These are phyloP conservation scores for Carcinoscorpius rotundicauda DNA, from an alignment of 1,140 invertebrate genomes.

Conservation along the genomic window DNA sequence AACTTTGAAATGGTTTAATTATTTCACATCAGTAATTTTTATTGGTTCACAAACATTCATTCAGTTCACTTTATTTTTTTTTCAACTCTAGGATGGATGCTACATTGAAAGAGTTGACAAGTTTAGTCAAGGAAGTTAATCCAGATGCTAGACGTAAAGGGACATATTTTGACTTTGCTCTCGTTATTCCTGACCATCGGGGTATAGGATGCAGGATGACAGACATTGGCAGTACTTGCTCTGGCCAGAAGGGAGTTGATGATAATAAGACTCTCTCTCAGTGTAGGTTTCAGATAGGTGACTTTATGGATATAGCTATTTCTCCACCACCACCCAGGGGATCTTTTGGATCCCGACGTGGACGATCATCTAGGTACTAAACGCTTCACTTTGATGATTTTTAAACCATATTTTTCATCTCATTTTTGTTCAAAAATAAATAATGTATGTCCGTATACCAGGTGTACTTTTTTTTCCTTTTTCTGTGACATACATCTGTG, in stretches of 20 bases:
- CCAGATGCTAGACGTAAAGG: conserved; percentile 87
- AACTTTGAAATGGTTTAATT: no score
- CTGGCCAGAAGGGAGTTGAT: conserved; percentile 79
- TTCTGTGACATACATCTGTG: no score
- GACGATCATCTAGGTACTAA: no score
- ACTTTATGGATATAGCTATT: conserved; percentile 95
- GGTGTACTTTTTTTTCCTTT: no score
- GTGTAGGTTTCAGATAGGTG: conserved; percentile 76
- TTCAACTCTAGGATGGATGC: conserved; percentile 67
- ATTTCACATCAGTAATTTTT: no score
- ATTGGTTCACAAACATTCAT: no score
- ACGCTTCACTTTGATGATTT: no score
- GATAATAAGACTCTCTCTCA: conserved; percentile 80
- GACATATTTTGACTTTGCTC: conserved; percentile 95
- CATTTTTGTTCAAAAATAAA: no score
- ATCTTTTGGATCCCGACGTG: background rate
- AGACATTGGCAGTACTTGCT: conserved; percentile 82
- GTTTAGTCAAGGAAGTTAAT: conserved; percentile 94
- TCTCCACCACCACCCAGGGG: conserved; percentile 38
- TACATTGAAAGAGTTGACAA: conserved; percentile 86
- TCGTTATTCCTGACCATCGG: conserved; percentile 79
- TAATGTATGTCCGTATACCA: no score
- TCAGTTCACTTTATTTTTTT: no score
- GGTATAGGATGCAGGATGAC: conserved; percentile 70
- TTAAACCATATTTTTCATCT: no score